Percentiles rank a stretch among this genome's conserved stretches.
Conservation (phyloP, 1,140 invertebrate genomes). For the Drosophila kanapiae region DNA sequence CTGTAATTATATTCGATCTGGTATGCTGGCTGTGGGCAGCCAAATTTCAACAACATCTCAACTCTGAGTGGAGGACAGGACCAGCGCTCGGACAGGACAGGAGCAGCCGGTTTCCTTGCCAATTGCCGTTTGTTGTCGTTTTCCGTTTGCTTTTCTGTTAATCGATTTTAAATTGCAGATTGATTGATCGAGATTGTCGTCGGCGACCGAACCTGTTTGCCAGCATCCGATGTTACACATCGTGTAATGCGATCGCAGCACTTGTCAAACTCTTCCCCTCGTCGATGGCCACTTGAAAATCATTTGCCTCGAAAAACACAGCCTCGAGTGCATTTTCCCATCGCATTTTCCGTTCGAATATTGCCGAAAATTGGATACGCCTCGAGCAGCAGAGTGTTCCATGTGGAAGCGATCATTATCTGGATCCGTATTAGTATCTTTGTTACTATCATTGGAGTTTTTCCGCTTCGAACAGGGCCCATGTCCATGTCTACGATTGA, state of each 20-base stretch:
- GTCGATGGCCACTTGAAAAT: conserved; percentile 24
- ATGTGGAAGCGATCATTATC: conserved; percentile 40
- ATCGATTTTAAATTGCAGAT: conserved; percentile 74
- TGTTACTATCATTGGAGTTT: conserved; percentile 1
- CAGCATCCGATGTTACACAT: conserved; percentile 18
- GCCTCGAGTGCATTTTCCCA: conserved; percentile 41
- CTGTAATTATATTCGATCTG: conserved; percentile 46
- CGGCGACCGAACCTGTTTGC: conserved; percentile 12
- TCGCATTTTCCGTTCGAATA: neutral
- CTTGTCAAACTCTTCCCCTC: conserved; percentile 11
- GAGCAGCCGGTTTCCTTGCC: conserved; percentile 12
- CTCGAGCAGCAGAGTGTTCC: neutral
- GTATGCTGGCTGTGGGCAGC: conserved; percentile 36
- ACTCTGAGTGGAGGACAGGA: conserved; percentile 43
- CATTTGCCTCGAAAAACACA: conserved; percentile 20
- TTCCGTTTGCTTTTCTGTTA: conserved; percentile 41
- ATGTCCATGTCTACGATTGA: conserved; percentile 24
- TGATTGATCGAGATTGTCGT: conserved; percentile 62
- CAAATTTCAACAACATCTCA: conserved; percentile 72
- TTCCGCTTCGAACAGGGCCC: neutral
- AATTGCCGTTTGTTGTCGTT: conserved; percentile 12
- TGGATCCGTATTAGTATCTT: neutral
- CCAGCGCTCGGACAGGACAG: neutral
- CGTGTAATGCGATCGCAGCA: conserved; percentile 30
- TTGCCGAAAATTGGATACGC: neutral